Percentiles rank a stretch among this genome's conserved stretches.
phyloP scores from a whole-genome alignment of 2,888 invertebrate species.

The Pristionchus mayeri region DNA sequence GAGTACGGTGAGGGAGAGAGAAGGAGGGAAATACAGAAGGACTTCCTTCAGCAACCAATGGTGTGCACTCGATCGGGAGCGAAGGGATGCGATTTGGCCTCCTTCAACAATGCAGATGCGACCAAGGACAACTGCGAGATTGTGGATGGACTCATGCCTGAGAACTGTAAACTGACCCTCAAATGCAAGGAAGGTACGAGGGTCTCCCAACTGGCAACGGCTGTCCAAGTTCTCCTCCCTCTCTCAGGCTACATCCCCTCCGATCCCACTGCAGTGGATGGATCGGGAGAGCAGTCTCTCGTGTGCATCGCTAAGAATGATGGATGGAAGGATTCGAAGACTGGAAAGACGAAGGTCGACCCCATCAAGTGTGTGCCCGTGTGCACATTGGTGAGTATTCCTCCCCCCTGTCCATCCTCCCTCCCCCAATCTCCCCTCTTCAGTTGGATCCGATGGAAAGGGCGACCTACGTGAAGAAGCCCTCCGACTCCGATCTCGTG shows the following conservation, averaged over 20 bases:
- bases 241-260: constrained; percentile 30
- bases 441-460: neutral
- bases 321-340: constrained; percentile 35
- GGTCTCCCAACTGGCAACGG: too few species aligned
- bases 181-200: constrained; percentile 42
- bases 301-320: constrained; percentile 42
- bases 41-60: constrained; percentile 29
- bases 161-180: constrained; percentile 41
- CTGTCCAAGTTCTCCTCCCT: too few species aligned
- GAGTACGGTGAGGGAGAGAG: neutral
- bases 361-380: constrained; percentile 34
- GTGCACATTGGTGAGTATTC: neutral
- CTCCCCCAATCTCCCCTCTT: neutral
- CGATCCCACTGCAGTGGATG: constrained; percentile 41
- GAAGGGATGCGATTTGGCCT: constrained; percentile 39
- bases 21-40: too few species aligned
- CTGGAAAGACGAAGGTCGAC: constrained; percentile 12
- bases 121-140: constrained; percentile 37
- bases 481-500: neutral
- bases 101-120: constrained; percentile 25
- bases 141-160: constrained; percentile 43
- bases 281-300: constrained; percentile 22
- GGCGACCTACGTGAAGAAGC: neutral
- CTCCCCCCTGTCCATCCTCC: neutral
- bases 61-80: constrained; percentile 32